Base-by-base conservation (phyloP, 2,888 invertebrate species). In the Copidosoma aretas region DNA sequence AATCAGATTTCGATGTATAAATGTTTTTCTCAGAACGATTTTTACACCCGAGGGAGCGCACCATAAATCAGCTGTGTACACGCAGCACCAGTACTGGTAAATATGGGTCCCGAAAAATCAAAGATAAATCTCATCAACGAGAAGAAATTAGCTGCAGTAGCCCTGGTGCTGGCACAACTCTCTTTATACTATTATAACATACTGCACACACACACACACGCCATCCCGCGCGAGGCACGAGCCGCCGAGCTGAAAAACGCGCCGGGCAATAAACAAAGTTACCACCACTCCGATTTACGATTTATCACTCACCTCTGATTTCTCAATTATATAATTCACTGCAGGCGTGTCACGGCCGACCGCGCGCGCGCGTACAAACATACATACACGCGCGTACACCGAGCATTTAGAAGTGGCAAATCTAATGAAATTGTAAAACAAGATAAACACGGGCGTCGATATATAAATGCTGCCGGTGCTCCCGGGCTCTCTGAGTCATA, bases 381-480 rank as follows among this genome's bases (percentile, higher is more conserved):
- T 39, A 39, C 39, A 41, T 41, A 53, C 15, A 49, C 10, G 10
- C 22, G 21, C 32, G 15, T 8, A n/a, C 14, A 12, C 19, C 22
- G 14, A 8, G 41, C 17, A 22, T 39, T 41, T 32, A 53, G 15
- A 24, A 41, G 43, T 46, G 25, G 39, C 41, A 25, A 64, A 57
- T 22, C 19, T 24, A 57, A 64, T 52, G 46, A 54, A 67, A 58
- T 59, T 53, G 59, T 59, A 59, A 62, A 67, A 58, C 62, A 39
- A 67, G 62, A 67, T 63, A 67, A 62, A 63, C 57, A 53, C 32
- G 62, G n/a, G n/a, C n/a, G n/a, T n/a, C n/a, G n/a, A n/a, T n/a
- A n/a, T n/a, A n/a, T 54, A 43, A 66, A 60, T 65, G 46, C 12
- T 14, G 24, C 19, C 24, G 49, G 62, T 41, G 22, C 22, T 57